Evolutionary conservation across 1,140 invertebrate species (phyloP).

Genomic region (Harpegnathos saltator): DNA sequence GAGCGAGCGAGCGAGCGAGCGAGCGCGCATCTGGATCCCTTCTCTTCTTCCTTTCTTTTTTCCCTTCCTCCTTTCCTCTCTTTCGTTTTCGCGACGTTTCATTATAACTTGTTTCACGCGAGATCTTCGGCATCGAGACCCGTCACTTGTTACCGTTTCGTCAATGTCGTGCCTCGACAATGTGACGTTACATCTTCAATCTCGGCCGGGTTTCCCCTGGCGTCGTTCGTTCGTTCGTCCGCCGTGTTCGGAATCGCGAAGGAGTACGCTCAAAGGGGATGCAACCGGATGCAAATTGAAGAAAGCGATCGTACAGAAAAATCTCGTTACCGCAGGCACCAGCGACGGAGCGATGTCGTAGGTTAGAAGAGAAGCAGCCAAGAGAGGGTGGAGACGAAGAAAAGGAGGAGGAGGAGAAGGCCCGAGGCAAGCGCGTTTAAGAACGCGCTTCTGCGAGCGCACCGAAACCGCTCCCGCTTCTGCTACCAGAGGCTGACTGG

Average conservation of each 20-base stretch:
- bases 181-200: neutral
- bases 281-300: conserved; percentile 26
- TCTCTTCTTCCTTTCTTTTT: too few relatives aligned
- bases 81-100: neutral
- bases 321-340: conserved; percentile 60
- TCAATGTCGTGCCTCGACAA: neutral
- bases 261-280: neutral
- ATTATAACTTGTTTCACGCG: neutral
- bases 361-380: conserved; percentile 34
- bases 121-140: neutral
- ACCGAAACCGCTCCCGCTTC: conserved; percentile 63
- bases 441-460: conserved; percentile 68
- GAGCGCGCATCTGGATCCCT: neutral
- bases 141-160: neutral
- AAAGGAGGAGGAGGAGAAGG: neutral
- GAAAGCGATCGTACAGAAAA: conserved; percentile 64
- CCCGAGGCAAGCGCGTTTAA: conserved; percentile 69
- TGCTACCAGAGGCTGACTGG: conserved; percentile 67
- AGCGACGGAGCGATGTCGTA: conserved; percentile 61
- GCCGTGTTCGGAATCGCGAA: neutral
- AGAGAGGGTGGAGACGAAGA: neutral
- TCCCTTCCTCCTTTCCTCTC: too few relatives aligned
- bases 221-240: neutral
- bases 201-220: neutral
- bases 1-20: too few relatives aligned